Base-by-base conservation (phyloP, 2,888 invertebrate species). In the Ectemnius continuus region DNA sequence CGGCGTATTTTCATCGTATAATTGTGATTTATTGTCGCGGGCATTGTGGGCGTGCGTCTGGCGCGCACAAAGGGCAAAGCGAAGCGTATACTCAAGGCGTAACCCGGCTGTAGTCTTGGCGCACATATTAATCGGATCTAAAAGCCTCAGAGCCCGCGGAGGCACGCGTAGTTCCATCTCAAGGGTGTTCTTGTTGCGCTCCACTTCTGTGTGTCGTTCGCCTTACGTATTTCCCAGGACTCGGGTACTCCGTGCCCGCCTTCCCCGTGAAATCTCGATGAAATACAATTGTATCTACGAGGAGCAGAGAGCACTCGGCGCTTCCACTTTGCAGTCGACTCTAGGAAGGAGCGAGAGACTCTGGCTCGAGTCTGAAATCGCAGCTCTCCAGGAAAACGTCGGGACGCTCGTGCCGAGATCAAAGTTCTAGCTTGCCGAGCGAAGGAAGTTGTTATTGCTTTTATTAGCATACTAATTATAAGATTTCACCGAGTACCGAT, bases 91-190 rank as follows among this genome's bases (percentile, higher is more conserved):
- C 1, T 11, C 8, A 36, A 36, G 23, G 47, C 47, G 52, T 77
- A 77, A 69, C 71, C 68, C 72, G 62, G 67, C 8, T 36, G 72
- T 69, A 77, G 60, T 76, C 57, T 36, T 36, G 36, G 36, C 36
- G 72, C 75, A 65, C 64, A 76, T 76, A 63, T 78, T 82, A 82
- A 82, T 77, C 81, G 78, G 75, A 75, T 76, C 76, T 68, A 18
- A 59, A 26, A 58, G 74, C 73, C 73, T 67, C 68, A 61, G 60
- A 16, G 26, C 26, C 63, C 23, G 23, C 61, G 59, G 63, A 58
- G 63, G 47, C 57, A 36, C 61, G 36, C 36, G 36, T 36, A 36
- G 36, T 36, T 36, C 67, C 68, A 58, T 66, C 69, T 62, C 62
- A 16, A 20, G 36, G 66, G 52, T 16, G 52, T 16, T 16, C 5